Percentiles rank a stretch among this genome's conserved stretches.
These are phyloP conservation scores for Sesia apiformis DNA, from an alignment of 2,888 invertebrate genomes.

Conservation along the genomic window DNA sequence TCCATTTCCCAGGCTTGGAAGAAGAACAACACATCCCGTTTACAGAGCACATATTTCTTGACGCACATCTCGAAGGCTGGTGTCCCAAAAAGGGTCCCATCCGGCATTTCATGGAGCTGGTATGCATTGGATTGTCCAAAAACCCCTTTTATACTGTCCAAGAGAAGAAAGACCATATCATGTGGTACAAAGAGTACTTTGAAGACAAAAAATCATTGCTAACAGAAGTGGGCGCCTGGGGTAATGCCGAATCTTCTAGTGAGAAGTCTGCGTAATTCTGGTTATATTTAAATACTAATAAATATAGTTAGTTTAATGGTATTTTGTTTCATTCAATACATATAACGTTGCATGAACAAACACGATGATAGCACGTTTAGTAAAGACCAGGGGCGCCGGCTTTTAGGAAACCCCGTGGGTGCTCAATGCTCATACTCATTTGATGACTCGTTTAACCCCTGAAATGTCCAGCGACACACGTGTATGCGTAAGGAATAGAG, in stretches of 20 bases:
- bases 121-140: conserved; percentile 93
- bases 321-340: not conserved
- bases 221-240: conserved; percentile 76
- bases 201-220: conserved; percentile 83
- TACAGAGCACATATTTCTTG: conserved; percentile 95
- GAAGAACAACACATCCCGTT: conserved; percentile 84
- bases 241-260: conserved; percentile 11
- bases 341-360: no score
- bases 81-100: conserved; percentile 94
- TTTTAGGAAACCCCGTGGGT: no score
- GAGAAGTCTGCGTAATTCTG: not conserved
- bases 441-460: no score
- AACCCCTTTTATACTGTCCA: conserved; percentile 92
- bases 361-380: no score
- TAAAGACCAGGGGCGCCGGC: no score
- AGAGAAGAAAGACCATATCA: conserved; percentile 91
- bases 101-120: conserved; percentile 97
- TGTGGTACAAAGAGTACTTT: conserved; percentile 95
- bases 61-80: conserved; percentile 88
- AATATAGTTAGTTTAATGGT: conserved; percentile 10
- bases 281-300: conserved; percentile 10
- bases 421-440: no score
- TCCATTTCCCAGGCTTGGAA: conserved; percentile 68
- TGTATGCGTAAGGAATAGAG: no score
- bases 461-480: no score